Evolutionary conservation across 2,888 invertebrate species (phyloP).

Genomic region (Aelia acuminata): DNA sequence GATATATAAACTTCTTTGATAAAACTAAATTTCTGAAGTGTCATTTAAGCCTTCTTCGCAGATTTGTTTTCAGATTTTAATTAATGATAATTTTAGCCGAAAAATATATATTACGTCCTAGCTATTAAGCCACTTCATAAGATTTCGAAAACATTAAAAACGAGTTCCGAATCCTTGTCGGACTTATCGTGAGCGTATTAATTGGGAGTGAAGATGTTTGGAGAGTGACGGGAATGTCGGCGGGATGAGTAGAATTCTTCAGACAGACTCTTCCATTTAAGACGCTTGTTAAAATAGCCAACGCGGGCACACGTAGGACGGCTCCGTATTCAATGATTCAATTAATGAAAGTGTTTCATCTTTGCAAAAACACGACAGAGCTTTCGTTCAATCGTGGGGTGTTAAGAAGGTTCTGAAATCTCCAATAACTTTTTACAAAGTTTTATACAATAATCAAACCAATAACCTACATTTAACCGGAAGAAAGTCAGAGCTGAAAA

Average conservation of each 20-base stretch:
- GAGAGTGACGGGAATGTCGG: constrained; percentile 1
- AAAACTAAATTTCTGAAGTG: no score
- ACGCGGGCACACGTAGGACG: neutral
- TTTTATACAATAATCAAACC: neutral
- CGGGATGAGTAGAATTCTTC: constrained; percentile 3
- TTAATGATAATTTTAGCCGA: no score
- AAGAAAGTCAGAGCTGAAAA: neutral
- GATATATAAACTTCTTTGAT: no score
- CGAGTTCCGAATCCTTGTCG: neutral
- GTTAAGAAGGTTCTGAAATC: no score
- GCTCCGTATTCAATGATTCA: neutral
- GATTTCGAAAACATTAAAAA: neutral
- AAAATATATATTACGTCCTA: no score
- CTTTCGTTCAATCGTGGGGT: neutral
- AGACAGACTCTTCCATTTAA: neutral
- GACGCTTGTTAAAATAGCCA: constrained; percentile 13
- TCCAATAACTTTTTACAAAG: no score
- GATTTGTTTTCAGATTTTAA: no score
- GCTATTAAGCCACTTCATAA: no score
- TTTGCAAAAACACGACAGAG: neutral
- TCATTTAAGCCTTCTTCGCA: no score
- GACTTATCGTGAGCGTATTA: neutral
- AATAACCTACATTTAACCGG: constrained; percentile 12
- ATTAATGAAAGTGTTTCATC: neutral
- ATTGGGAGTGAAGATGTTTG: constrained; percentile 1